Evolutionary conservation across 2,888 invertebrate genomes (phyloP).

Genomic region (Tanytarsus gracilentus): DNA sequence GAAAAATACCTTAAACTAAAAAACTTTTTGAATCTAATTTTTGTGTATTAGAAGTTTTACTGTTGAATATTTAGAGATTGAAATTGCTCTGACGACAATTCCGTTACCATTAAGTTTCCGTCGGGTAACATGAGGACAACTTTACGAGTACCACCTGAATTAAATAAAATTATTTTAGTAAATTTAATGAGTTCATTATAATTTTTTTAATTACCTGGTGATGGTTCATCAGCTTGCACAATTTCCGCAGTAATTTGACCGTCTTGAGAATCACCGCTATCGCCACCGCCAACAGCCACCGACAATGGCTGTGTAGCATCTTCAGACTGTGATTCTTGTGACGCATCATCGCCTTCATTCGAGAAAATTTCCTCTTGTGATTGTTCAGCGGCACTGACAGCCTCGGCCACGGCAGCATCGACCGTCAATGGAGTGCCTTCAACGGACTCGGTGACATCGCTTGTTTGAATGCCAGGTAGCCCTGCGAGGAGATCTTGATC

Average conservation of each 20-base stretch:
- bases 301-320: conserved; percentile 31
- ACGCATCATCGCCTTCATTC: conserved; percentile 31
- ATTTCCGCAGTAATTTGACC: conserved; percentile 80
- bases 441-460: conserved; percentile 8
- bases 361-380: conserved; percentile 26
- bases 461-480: conserved; percentile 17
- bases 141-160: conserved; percentile 73
- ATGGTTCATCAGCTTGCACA: conserved; percentile 73
- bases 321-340: conserved; percentile 3
- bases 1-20: too few relatives aligned
- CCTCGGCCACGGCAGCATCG: conserved; percentile 42
- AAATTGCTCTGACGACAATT: conserved; percentile 75
- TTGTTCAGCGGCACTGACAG: conserved; percentile 32
- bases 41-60: neutral
- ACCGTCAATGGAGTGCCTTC: conserved; percentile 45
- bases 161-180: conserved; percentile 13
- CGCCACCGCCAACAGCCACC: conserved; percentile 34
- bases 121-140: conserved; percentile 77
- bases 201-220: conserved; percentile 54
- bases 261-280: conserved; percentile 46
- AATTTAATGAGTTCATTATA: conserved; percentile 1
- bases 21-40: too few relatives aligned
- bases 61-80: conserved; percentile 39
- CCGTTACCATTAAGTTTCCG: conserved; percentile 78
- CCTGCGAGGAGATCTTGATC: conserved; percentile 43